Percentiles rank a stretch among this genome's conserved stretches.
Conservation (phyloP, 2,797 vertebrate species). For the Galaxias olidus region DNA sequence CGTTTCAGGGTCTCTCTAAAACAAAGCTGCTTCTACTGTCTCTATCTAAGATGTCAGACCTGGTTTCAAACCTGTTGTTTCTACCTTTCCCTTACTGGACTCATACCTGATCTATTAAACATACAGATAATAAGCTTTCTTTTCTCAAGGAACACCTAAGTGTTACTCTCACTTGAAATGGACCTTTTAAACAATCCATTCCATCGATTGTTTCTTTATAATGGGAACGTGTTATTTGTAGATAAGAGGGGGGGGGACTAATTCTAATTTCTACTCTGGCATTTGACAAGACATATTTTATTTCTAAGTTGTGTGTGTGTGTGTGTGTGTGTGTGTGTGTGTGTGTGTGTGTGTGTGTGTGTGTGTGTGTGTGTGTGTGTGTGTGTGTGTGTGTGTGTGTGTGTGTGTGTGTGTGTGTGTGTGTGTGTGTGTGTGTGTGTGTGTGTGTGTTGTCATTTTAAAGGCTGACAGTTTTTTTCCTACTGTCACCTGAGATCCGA, state of each 20-base stretch:
- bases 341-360: constrained; percentile 21
- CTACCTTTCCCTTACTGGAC: constrained; percentile 70
- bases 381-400: too few species aligned
- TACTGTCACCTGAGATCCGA: constrained; percentile 18
- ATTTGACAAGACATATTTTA: constrained; percentile 38
- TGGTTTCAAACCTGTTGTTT: constrained; percentile 36
- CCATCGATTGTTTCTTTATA: too few species aligned
- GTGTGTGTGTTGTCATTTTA: constrained; percentile 43
- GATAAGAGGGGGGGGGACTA: not conserved
- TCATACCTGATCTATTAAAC: not conserved
- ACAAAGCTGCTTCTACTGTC: constrained; percentile 82
- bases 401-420: constrained; percentile 33
- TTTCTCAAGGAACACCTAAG: too few species aligned
- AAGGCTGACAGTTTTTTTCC: constrained; percentile 30
- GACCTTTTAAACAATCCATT: too few species aligned
- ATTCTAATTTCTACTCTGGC: constrained; percentile 11
- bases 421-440: constrained; percentile 38
- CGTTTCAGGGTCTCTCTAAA: constrained; percentile 91
- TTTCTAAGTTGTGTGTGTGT: constrained; percentile 40
- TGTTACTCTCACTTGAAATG: too few species aligned
- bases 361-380: constrained; percentile 21
- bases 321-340: not conserved
- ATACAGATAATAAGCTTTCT: too few species aligned
- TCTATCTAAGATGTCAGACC: constrained; percentile 33
- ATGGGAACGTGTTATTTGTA: too few species aligned